phyloP scores from a whole-genome alignment of 2,888 invertebrate genomes.

The Agrotis puta region DNA sequence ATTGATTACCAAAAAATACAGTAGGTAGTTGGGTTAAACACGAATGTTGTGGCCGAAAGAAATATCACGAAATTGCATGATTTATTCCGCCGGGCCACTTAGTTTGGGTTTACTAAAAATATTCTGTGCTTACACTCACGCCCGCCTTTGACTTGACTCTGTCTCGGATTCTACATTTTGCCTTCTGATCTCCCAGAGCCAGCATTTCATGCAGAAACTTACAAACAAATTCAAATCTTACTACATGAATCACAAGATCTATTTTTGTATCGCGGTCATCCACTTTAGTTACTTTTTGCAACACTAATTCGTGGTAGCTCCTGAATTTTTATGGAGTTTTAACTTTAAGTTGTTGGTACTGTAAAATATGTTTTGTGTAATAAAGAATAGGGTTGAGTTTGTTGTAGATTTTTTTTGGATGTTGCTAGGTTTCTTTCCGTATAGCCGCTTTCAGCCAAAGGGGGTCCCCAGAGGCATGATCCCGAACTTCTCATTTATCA shows the following conservation, averaged over 20 bases:
- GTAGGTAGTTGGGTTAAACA: constrained; percentile 9
- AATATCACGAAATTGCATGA: constrained; percentile 67
- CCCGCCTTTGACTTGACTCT: constrained; percentile 81
- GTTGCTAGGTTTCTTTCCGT: constrained; percentile 79
- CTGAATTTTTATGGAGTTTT: constrained; percentile 82
- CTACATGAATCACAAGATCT: constrained; percentile 57
- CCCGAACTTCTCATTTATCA: constrained; percentile 89
- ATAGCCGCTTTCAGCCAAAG: constrained; percentile 80
- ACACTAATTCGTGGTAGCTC: constrained; percentile 84
- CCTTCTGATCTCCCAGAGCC: constrained; percentile 75
- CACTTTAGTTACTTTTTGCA: constrained; percentile 83
- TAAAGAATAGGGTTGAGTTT: constrained; percentile 69
- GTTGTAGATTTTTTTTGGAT: constrained; percentile 56
- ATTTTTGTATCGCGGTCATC: constrained; percentile 67
- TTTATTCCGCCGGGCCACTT: constrained; percentile 74
- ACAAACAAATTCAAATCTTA: constrained; percentile 74
- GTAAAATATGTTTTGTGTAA: constrained; percentile 66
- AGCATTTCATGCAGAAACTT: constrained; percentile 67
- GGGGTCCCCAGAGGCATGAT: constrained; percentile 88
- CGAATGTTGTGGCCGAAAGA: constrained; percentile 44
- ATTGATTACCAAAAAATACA: constrained; percentile 19
- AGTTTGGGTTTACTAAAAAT: constrained; percentile 77
- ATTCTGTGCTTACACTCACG: constrained; percentile 81
- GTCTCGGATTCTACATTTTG: constrained; percentile 84
- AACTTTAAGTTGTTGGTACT: constrained; percentile 60